Evolutionary conservation across 2,888 invertebrate species (phyloP).

Genomic region (Sisyra terminalis): DNA sequence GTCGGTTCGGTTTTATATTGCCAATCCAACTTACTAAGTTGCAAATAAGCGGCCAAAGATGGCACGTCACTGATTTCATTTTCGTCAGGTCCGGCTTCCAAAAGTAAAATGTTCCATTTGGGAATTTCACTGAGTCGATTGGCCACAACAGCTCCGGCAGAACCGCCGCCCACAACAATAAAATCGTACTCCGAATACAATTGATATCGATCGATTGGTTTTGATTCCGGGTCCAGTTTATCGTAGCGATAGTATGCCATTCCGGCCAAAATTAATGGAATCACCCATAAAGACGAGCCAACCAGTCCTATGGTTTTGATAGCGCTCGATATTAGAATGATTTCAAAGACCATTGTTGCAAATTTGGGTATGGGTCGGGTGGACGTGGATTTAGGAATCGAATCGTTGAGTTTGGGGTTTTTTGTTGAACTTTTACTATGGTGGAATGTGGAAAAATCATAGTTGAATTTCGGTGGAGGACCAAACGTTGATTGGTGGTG

Average conservation of each 20-base stretch:
- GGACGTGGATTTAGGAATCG: background rate
- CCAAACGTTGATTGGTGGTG: too few relatives aligned
- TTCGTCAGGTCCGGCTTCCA: conserved; percentile 78
- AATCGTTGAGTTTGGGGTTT: background rate
- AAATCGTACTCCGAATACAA: conserved; percentile 67
- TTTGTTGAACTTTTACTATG: background rate
- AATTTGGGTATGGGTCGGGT: background rate
- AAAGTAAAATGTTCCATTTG: conserved; percentile 57
- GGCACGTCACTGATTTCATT: conserved; percentile 81
- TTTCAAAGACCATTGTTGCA: conserved; percentile 49
- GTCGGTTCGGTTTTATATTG: conserved; percentile 78
- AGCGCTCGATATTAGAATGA: conserved; percentile 60
- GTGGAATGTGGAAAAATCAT: background rate
- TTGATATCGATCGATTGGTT: conserved; percentile 49
- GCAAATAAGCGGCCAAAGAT: conserved; percentile 71
- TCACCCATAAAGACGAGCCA: conserved; percentile 67
- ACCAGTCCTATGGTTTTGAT: conserved; percentile 59
- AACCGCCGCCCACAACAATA: conserved; percentile 70
- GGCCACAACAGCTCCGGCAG: conserved; percentile 80
- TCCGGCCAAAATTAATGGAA: conserved; percentile 68
- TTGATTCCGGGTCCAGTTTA: conserved; percentile 63
- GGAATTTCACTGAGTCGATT: conserved; percentile 61
- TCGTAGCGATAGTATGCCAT: conserved; percentile 68
- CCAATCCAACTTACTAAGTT: conserved; percentile 76
- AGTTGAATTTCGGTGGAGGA: background rate